Percentiles rank a stretch among this genome's conserved stretches.
These are phyloP conservation scores for Oryctolagus cuniculus DNA, from an alignment of 2,113 vertebrate species.

Conservation along the genomic window mOryCun1.1 NC_091440.1:100331001-100331500, in stretches of 20 bases:
- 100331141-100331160: not conserved
- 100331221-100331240: not conserved
- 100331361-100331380: no score
- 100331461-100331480: no score
- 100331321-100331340: no score
- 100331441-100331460: no score
- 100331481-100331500: no score
- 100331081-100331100: slow-evolving; percentile 40
- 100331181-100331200: not conserved
- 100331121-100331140: not conserved
- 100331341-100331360: no score
- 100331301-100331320: no score
- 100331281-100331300: no score
- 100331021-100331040: slow-evolving; percentile 3
- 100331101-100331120: not conserved
- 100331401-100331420: no score
- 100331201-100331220: not conserved
- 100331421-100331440: no score
- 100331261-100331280: not conserved
- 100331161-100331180: not conserved
- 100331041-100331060: not conserved
- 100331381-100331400: no score
- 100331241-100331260: not conserved
- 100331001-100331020: not conserved
- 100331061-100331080: not conserved